These are phyloP conservation scores for Hybognathus amarus DNA, from an alignment of 2,797 vertebrate genomes.

Conservation along the genomic window DNA sequence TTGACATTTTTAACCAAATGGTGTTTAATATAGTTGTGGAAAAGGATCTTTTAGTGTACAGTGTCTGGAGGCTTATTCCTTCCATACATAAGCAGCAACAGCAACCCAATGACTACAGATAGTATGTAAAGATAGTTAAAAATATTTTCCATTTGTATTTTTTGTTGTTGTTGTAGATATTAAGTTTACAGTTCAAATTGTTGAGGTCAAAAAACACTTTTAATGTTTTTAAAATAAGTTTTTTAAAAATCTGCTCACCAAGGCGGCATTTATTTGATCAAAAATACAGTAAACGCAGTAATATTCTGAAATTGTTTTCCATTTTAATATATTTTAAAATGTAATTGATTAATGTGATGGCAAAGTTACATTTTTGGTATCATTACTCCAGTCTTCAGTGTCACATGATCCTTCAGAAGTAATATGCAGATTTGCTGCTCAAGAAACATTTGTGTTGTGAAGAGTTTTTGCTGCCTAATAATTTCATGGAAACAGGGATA, in stretches of 20 bases:
- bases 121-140: background rate
- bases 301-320: background rate
- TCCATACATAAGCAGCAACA: background rate
- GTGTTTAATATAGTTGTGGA: slow-evolving; percentile 28
- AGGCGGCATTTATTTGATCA: background rate
- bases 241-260: background rate
- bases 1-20: slow-evolving; percentile 34
- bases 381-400: background rate
- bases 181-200: background rate
- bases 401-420: background rate
- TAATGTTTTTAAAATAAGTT: background rate
- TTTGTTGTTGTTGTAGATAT: background rate
- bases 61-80: background rate
- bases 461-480: background rate
- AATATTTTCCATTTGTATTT: background rate
- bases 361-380: background rate
- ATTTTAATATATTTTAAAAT: background rate
- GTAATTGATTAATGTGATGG: no score
- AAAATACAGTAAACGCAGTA: background rate
- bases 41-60: background rate
- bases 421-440: background rate
- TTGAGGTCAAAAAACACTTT: no score
- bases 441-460: background rate
- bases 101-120: background rate
- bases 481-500: background rate